Base-by-base conservation (phyloP, 1,140 invertebrate genomes). In the Charaxes varanes region DNA sequence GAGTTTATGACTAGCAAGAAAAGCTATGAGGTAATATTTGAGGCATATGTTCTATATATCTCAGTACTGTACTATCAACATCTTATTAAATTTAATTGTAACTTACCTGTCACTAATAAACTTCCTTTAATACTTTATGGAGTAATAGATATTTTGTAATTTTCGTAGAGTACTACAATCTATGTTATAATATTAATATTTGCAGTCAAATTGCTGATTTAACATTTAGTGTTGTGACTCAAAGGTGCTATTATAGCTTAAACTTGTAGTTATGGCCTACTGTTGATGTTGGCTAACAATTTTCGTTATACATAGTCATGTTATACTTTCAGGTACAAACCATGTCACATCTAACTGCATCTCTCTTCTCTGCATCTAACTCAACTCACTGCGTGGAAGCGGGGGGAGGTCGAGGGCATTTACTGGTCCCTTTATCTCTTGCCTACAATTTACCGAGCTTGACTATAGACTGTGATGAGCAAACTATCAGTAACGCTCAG, bases 361-460 rank as follows among this genome's bases (percentile, higher is more conserved):
- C 67, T 2, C 45, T 89, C 4, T 53, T 62, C 6, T 48, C 56
- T 5, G 56, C 42, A 2, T 28, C 41, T 7, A 36, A 33, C 4
- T 27, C 78, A 0, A 61, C 67, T 0, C 84, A 87, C 62, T 86
- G 94, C 45, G 87, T 96, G 23, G 94, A 97, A 77, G 88, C 93
- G 17, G 94, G 94, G 0, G 94, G 94, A 76, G 94, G 94, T 0
- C 93, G 93, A 72, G 94, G 94, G 0, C 94, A 96, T 78, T 77
- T 96, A 0, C 92, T 92, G 16, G 90, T 90, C 0, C 86, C 91
- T 34, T 73, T 97, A 26, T 87, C 91, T 1, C 85, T 94, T 2
- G 85, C 90, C 37, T 89, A 92, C 78, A 70, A 87, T 4, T 74
- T 94, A 31, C 89, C 89, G 12, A 91, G 94, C 14, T 79, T 96